Base-by-base conservation (phyloP, 2,888 invertebrate species). In the Drosophila stalkeri region DNA sequence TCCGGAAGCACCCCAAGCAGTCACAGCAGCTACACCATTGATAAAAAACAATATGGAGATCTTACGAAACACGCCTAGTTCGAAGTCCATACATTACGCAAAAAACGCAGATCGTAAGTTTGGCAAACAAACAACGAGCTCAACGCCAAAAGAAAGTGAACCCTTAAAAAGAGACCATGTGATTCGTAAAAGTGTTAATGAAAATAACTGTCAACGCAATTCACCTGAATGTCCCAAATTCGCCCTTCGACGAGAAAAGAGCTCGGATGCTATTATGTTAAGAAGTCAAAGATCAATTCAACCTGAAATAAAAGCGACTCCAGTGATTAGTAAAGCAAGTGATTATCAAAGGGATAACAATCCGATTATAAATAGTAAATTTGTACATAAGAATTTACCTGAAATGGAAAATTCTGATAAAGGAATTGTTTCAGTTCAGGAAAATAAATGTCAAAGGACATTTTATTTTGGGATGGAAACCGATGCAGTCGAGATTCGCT, bases 401-500 rank as follows among this genome's bases (percentile, higher is more conserved):
- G 43, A 44, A 37, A 72, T 72, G 35, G 62, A 68, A 18, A 51
- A 46, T 23, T 27, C 16, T 2, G 68, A 71, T 60, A 75, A 64
- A 20, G 60, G 33, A n/a, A 59, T 55, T 18, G 46, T 44, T 39
- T 11, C 60, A 14, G 23, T 52, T 6, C 52, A 46, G 18, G 69
- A 46, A 39, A 61, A 39, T 55, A 90, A 84, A 66, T 87, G 87
- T 60, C 90, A 73, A 93, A 95, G 95, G 89, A 94, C 94, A 16
- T 97, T 97, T 92, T 97, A 97, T 93, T 97, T 97, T 89, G 97
- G 97, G 43, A 97, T 97, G 96, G 95, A 87, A 54, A 96, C 96
- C 96, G 95, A 80, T 41, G 14, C 18, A 8, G 55, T 59, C 18
- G n/a, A 27, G 12, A 23, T 20, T 9, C 51, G 41, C 6, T 14